Conservation (phyloP, 2,888 invertebrate genomes). For the Oscheius sp. region DNA sequence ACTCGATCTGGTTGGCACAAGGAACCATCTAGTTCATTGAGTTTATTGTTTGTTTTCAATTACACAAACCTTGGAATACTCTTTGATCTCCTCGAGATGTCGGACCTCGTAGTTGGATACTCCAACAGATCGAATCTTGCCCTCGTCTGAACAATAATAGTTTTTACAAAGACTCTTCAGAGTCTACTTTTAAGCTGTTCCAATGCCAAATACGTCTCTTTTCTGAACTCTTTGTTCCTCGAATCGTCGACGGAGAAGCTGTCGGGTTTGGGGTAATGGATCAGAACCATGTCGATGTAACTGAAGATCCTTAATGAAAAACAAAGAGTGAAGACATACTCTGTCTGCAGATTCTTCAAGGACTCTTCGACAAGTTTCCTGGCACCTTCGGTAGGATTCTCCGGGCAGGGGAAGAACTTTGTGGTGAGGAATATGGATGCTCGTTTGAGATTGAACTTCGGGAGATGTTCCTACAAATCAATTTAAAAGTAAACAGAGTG, state of each 20-base stretch:
- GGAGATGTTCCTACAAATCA: constrained; percentile 45
- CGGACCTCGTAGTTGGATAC: constrained; percentile 84
- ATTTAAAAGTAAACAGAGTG: not conserved
- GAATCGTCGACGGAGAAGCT: constrained; percentile 76
- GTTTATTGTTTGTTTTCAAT: not conserved
- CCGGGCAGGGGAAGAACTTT: constrained; percentile 59
- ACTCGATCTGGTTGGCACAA: constrained; percentile 73
- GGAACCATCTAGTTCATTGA: constrained; percentile 35
- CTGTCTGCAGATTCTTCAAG: constrained; percentile 13
- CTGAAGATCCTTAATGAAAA: constrained; percentile 63
- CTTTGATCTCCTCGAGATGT: constrained; percentile 81
- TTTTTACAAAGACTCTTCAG: not conserved
- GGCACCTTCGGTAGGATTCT: constrained; percentile 6
- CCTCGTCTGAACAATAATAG: constrained; percentile 47
- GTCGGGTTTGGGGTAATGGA: constrained; percentile 85
- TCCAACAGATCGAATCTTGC: constrained; percentile 81
- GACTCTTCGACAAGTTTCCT: constrained; percentile 10
- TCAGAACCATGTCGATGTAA: constrained; percentile 84
- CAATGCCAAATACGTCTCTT: constrained; percentile 81
- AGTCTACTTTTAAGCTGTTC: constrained; percentile 78
- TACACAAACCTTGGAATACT: constrained; percentile 42
- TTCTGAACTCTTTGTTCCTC: constrained; percentile 78
- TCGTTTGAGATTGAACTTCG: constrained; percentile 55
- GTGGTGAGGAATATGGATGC: constrained; percentile 69
- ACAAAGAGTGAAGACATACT: not conserved